Conservation (phyloP, 2,888 invertebrate species). For the Tetramorium bicarinatum region DNA sequence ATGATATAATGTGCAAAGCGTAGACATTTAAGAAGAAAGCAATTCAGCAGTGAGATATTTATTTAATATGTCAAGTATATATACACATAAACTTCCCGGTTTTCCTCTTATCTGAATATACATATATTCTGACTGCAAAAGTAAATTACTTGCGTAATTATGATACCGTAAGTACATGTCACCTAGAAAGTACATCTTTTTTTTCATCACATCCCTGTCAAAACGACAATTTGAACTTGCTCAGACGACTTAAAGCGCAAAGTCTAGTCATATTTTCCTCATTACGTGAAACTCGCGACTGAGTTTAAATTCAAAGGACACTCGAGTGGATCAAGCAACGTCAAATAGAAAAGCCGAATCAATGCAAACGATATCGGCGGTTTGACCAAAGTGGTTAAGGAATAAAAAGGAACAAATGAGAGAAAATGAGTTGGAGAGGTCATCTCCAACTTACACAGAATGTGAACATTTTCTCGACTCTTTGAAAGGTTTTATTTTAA, state of each 20-base stretch:
- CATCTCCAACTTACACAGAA: constrained; percentile 21
- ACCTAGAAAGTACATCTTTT: constrained; percentile 22
- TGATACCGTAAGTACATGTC: background rate
- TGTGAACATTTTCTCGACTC: background rate
- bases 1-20: constrained; percentile 38
- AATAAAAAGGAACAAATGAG: constrained; percentile 50
- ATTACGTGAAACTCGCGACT: constrained; percentile 31
- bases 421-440: constrained; percentile 1
- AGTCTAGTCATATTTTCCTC: constrained; percentile 38
- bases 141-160: constrained; percentile 21
- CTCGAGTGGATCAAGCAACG: constrained; percentile 36
- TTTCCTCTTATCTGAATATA: background rate
- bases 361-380: constrained; percentile 53
- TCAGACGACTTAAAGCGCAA: background rate
- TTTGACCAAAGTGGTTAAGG: constrained; percentile 58
- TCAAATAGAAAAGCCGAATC: constrained; percentile 55
- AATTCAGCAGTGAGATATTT: background rate
- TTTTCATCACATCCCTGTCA: constrained; percentile 46
- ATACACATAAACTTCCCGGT: too few relatives aligned
- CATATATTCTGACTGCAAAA: background rate
- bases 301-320: constrained; percentile 61
- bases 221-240: constrained; percentile 53
- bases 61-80: too few relatives aligned
- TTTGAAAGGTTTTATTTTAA: background rate
- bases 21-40: background rate